A percentile compares a stretch with the other conserved stretches of the same genome.
phyloP scores from a whole-genome alignment of 2,888 invertebrate species.

The Liposcelis brunnea region DNA sequence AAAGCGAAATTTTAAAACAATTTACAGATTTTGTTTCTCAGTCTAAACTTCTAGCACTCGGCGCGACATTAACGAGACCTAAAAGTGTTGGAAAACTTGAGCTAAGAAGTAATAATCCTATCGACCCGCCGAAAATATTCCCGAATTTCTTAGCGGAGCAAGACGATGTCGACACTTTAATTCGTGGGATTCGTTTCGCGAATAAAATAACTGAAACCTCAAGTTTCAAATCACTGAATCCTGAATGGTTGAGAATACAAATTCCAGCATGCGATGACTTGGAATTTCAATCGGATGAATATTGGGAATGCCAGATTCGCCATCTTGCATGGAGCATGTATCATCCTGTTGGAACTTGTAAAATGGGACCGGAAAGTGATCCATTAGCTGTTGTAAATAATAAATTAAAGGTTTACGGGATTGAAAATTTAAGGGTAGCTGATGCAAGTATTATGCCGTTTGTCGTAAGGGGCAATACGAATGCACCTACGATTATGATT shows the following conservation, averaged over 20 bases:
- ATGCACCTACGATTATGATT: conserved; percentile 34
- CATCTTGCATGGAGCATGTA: conserved; percentile 38
- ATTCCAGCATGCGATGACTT: conserved; percentile 25
- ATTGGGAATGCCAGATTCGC: conserved; percentile 39
- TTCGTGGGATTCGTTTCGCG: conserved; percentile 30
- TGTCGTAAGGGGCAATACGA: conserved; percentile 37
- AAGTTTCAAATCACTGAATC: conserved; percentile 25
- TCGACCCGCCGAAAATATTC: conserved; percentile 39
- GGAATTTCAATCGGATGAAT: conserved; percentile 25
- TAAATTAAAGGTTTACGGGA: conserved; percentile 34
- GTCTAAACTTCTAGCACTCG: conserved; percentile 25
- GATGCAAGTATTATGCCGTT: conserved; percentile 36
- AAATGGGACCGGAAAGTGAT: conserved; percentile 40
- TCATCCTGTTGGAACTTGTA: conserved; percentile 51
- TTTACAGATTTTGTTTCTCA: conserved; percentile 22
- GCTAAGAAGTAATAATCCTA: conserved; percentile 35
- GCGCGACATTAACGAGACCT: conserved; percentile 29
- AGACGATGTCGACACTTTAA: conserved; percentile 34
- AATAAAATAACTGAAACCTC: conserved; percentile 26
- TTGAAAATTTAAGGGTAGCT: conserved; percentile 32
- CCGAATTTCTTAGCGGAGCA: conserved; percentile 42
- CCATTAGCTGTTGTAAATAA: conserved; percentile 32
- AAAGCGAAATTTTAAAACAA: conserved; percentile 19
- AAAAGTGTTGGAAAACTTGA: conserved; percentile 37
- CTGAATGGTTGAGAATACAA: conserved; percentile 23